phyloP scores from a whole-genome alignment of 1,140 invertebrate genomes.

The Andrena cerasifolii region DNA sequence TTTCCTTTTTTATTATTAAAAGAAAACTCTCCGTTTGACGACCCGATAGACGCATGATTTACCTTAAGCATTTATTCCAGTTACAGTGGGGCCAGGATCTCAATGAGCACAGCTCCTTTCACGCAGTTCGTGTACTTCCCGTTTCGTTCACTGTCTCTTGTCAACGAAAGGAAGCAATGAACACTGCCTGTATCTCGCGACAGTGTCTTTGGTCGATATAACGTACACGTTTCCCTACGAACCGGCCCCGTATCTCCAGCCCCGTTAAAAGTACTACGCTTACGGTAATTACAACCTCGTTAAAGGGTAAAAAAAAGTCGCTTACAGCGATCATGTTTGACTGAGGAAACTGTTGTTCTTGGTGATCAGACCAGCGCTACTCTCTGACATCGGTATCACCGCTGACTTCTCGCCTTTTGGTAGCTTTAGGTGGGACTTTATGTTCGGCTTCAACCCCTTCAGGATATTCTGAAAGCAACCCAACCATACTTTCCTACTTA shows the following conservation, averaged over 20 bases:
- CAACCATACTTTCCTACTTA: neutral
- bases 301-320: slow-evolving; percentile 15
- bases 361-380: slow-evolving; percentile 78
- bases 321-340: slow-evolving; percentile 71
- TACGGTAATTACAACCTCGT: slow-evolving; percentile 56
- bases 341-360: slow-evolving; percentile 79
- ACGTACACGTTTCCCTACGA: neutral
- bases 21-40: too few relatives aligned
- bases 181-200: neutral
- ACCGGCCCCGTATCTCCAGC: neutral
- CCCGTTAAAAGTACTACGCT: slow-evolving; percentile 53
- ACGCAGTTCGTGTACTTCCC: neutral
- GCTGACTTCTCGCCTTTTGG: slow-evolving; percentile 79
- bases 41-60: too few relatives aligned
- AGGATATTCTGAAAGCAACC: slow-evolving; percentile 79
- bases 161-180: neutral
- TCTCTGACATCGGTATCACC: slow-evolving; percentile 82
- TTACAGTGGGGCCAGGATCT: neutral
- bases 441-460: slow-evolving; percentile 80
- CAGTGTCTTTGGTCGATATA: neutral
- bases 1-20: too few relatives aligned
- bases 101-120: neutral
- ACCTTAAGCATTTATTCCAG: too few relatives aligned
- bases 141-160: neutral
- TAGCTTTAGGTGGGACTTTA: slow-evolving; percentile 80